Evolutionary conservation across 2,888 invertebrate species (phyloP).

Genomic region (Troglohyphantes excavatus): DNA sequence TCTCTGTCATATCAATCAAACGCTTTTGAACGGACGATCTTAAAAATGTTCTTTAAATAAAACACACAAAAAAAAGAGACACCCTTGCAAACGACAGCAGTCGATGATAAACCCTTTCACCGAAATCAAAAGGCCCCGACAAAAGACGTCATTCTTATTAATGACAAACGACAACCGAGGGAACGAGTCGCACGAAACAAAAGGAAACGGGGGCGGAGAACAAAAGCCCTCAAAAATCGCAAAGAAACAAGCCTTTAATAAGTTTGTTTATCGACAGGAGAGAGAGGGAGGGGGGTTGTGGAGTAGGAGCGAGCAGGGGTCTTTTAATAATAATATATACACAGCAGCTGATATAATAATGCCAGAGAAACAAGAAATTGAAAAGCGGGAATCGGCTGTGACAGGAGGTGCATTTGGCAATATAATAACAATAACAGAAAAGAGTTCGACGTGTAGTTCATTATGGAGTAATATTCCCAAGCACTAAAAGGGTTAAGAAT

Average conservation of each 20-base stretch:
- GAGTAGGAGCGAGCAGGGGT: not conserved
- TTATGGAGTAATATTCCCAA: conserved; percentile 70
- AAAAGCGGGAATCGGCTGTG: conserved; percentile 48
- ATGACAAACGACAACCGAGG: conserved; percentile 36
- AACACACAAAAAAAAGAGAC: no score
- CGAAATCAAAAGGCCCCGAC: not conserved
- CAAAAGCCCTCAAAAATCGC: conserved; percentile 57
- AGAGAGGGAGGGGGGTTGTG: conserved; percentile 5
- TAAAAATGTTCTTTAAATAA: not conserved
- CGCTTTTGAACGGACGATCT: not conserved
- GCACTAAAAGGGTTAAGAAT: conserved; percentile 74
- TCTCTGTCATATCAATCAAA: not conserved
- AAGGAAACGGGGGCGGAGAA: conserved; percentile 49
- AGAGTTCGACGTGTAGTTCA: conserved; percentile 71
- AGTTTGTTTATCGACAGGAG: conserved; percentile 72
- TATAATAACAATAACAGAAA: conserved; percentile 76
- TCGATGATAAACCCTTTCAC: not conserved
- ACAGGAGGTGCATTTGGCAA: conserved; percentile 38
- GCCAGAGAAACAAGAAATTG: conserved; percentile 64
- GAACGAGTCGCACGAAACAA: conserved; percentile 59
- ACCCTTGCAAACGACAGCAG: not conserved
- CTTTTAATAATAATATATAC: conserved; percentile 76
- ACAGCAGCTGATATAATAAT: conserved; percentile 69
- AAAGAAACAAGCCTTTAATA: conserved; percentile 75
- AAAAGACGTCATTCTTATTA: conserved; percentile 41